Base-by-base conservation (phyloP, 2,113 vertebrate genomes). In the Cyanistes caeruleus region DNA sequence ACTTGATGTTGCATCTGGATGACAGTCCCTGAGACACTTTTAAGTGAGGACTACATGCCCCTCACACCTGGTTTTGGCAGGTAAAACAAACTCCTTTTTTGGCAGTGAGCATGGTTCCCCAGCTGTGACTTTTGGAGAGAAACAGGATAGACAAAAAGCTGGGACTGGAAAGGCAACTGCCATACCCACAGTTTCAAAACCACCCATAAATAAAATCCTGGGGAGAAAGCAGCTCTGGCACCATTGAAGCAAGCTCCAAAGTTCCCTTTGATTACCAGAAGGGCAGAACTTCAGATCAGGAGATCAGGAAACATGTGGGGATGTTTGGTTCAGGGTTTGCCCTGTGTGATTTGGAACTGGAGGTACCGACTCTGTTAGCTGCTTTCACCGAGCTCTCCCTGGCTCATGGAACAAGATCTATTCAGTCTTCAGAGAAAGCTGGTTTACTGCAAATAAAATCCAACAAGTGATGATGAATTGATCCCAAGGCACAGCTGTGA, bases 21-120 rank as follows among this genome's bases (percentile, higher is more conserved):
- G 6, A 73, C 0, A 1, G 5, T 78, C 31, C 27, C 28, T 19
- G 49, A 48, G 37, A 35, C n/a, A 33, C 0, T 5, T 58, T 59
- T 63, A 46, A 55, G 10, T 20, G 30, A 41, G 35, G 20, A 51
- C 13, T 76, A 23, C 5, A 4, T 12, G 39, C 43, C 35, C 11
- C 7, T 51, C n/a, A 31, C 17, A 5, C 8, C n/a, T 63, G 56
- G 58, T 31, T 89, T 65, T 82, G 80, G 18, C 15, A 35, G 44
- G 18, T 41, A 18, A 60, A 65, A 33, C 28, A 43, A 79, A 77
- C 41, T 27, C 55, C 10, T 78, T 24, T 28, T 55, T 56, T 39
- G 55, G 55, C 82, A 65, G 31, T 19, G 37, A 46, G 27, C 9
- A 2, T 30, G 28, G 9, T 7, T 23, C 55, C 69, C 31, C 43